A percentile compares a stretch with the other conserved stretches of the same genome.
phyloP scores from a whole-genome alignment of 2,888 invertebrate genomes.

The Eubasilissa splendida region DNA sequence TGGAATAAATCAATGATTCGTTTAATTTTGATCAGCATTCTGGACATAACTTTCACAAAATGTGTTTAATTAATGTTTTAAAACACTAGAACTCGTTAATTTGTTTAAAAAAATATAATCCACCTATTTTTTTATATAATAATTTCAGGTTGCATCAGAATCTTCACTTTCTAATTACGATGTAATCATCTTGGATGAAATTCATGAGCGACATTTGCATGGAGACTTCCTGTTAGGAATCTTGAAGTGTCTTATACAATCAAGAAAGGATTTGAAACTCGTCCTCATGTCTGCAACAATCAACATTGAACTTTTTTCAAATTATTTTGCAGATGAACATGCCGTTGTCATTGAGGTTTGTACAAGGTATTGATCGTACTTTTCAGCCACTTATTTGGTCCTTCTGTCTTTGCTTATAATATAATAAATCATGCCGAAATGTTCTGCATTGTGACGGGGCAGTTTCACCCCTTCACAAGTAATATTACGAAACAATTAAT shows the following conservation, averaged over 20 bases:
- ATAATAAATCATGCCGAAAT: too few relatives aligned
- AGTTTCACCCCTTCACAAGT: too few relatives aligned
- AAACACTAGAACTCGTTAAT: too few relatives aligned
- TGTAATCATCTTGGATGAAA: conserved; percentile 96
- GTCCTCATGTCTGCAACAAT: conserved; percentile 99
- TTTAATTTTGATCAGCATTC: too few relatives aligned
- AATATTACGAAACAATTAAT: too few relatives aligned
- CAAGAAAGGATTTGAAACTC: conserved; percentile 86
- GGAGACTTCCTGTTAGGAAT: conserved; percentile 96
- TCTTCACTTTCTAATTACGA: conserved; percentile 87
- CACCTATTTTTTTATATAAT: background rate
- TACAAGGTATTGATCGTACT: conserved; percentile 3
- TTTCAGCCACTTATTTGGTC: too few relatives aligned
- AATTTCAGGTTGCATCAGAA: conserved; percentile 84
- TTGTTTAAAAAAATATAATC: too few relatives aligned
- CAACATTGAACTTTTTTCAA: conserved; percentile 93
- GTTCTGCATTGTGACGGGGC: too few relatives aligned
- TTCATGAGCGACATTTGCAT: conserved; percentile 96
- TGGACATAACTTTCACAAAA: too few relatives aligned
- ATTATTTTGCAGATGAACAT: conserved; percentile 87
- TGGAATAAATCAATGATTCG: too few relatives aligned
- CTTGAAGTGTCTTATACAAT: conserved; percentile 90
- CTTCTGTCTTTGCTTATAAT: too few relatives aligned
- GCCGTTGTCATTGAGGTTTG: conserved; percentile 86
- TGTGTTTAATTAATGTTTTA: too few relatives aligned